Base-by-base conservation (phyloP, 2,888 invertebrate species). In the Creontiades dilutus region DNA sequence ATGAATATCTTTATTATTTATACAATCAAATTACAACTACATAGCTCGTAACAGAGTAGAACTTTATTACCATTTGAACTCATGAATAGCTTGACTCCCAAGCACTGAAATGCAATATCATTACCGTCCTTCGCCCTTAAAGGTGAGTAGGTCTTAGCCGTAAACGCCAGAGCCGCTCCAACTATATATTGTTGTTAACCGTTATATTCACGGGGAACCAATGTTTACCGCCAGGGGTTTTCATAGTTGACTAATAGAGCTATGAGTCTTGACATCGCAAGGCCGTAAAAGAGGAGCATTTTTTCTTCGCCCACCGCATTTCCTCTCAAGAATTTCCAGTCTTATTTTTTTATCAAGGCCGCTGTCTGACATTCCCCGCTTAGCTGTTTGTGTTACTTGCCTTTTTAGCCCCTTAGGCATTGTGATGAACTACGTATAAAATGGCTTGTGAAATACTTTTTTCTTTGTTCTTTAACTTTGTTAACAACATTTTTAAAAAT, bases 221-320 rank as follows among this genome's bases (percentile, higher is more conserved):
- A 52, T 52, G 14, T 52, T 52, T 16, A 52, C 52, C 16, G 52
- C 16, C 52, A 52, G 14, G 11, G 52, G 14, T 52, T 16, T 16
- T 52, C 16, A 52, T 52, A 52, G 16, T 52, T 52, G 52, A 57
- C 14, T n/a, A n/a, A n/a, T 57, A 57, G 57, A 37, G 37, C 37
- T 37, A 37, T 37, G 37, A 37, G 37, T n/a, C 19, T n/a, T 16
- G 57, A n/a, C 57, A 57, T n/a, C 57, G 16, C 13, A n/a, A n/a
- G 57, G 7, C 19, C 57, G 57, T 57, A n/a, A 57, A 57, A 57
- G n/a, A 57, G n/a, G n/a, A 57, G 57, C 57, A 57, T n/a, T 57
- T 57, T 57, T 57, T 16, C 5, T n/a, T n/a, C 2, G 37, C 37
- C 7, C 37, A 7, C n/a, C 57, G 57, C 57, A 57, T 57, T 57